These are phyloP conservation scores for Whitmania pigra DNA, from an alignment of 1,140 invertebrate species.

Conservation along the genomic window DNA sequence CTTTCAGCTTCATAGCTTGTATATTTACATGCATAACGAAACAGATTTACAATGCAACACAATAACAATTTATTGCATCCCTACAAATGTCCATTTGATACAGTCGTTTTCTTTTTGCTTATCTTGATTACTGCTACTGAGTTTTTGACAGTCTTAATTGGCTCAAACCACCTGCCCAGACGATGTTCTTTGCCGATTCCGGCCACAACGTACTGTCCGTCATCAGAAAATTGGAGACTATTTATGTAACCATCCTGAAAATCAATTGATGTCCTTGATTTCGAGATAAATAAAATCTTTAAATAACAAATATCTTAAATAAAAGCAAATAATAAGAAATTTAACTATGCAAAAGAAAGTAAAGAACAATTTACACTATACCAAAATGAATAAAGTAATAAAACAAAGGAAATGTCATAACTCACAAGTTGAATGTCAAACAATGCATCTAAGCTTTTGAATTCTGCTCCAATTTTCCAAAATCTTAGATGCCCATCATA, in stretches of 20 bases:
- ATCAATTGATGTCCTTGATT: background rate
- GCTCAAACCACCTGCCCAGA: conserved; percentile 2
- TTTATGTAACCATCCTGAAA: conserved; percentile 8
- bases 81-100: too few species aligned
- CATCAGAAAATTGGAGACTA: conserved; percentile 3
- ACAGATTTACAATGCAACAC: too few species aligned
- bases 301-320: too few species aligned
- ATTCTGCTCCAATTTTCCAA: background rate
- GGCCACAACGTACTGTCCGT: background rate
- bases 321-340: background rate
- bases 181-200: conserved; percentile 1
- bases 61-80: too few species aligned
- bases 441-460: background rate
- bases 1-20: too few species aligned
- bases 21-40: too few species aligned
- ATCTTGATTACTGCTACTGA: background rate
- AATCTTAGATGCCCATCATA: background rate
- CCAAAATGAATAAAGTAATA: background rate
- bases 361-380: background rate
- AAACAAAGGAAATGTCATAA: background rate
- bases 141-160: background rate
- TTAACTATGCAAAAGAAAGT: background rate
- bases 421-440: background rate
- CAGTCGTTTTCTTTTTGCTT: too few species aligned
- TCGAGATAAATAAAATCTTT: background rate